These are phyloP conservation scores for Probosciger aterrimus DNA, from an alignment of 2,113 vertebrate species.

Conservation along the genomic window DNA sequence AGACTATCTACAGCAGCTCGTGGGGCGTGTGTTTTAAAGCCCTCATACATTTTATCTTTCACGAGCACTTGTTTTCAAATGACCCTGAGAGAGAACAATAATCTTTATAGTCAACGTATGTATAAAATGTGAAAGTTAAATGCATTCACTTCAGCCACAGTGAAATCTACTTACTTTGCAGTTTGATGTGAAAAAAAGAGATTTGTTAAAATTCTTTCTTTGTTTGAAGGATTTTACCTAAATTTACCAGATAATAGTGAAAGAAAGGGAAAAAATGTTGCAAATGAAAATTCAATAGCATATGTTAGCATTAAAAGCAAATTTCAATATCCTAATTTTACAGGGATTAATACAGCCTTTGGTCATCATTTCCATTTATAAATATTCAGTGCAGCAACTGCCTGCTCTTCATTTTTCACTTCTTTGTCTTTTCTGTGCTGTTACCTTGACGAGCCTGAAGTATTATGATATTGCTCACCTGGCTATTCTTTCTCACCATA, in stretches of 20 bases:
- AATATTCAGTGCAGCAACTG: not conserved
- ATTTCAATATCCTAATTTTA: not conserved
- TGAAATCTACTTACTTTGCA: not conserved
- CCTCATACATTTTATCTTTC: not conserved
- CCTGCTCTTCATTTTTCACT: not conserved
- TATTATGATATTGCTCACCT: not conserved
- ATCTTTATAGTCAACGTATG: not conserved
- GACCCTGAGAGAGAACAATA: not conserved
- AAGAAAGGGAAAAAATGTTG: not conserved
- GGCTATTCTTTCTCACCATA: not conserved
- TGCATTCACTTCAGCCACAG: not conserved
- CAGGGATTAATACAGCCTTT: not conserved
- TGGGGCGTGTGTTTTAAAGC: not conserved
- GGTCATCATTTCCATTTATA: not conserved
- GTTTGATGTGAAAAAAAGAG: not conserved
- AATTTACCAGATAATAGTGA: not conserved
- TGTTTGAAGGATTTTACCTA: not conserved
- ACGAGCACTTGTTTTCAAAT: not conserved
- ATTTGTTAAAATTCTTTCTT: not conserved
- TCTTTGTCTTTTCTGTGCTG: not conserved
- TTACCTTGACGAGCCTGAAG: not conserved
- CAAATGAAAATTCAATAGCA: not conserved
- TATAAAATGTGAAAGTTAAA: not conserved
- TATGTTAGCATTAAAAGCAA: not conserved
- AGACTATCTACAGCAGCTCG: not conserved